Percentiles rank a stretch among this genome's conserved stretches.
Evolutionary conservation across 2,797 vertebrate genomes (phyloP).

Genomic region (Ptychobarbus kaznakovi): DNA sequence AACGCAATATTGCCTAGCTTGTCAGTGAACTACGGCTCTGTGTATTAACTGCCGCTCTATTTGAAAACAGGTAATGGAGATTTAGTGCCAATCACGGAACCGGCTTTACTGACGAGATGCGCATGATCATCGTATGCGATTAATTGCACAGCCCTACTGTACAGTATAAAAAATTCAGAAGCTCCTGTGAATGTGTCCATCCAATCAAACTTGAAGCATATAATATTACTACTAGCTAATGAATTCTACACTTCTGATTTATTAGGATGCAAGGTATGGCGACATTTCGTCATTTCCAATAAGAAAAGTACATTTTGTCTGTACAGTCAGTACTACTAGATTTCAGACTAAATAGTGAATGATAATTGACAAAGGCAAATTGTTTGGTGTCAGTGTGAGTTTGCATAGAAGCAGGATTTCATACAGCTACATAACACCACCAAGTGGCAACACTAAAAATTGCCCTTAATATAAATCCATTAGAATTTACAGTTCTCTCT

Average conservation of each 20-base stretch:
- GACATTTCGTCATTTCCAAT: neutral
- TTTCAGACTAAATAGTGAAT: neutral
- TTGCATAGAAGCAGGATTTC: neutral
- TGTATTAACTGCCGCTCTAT: no score
- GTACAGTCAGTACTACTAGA: neutral
- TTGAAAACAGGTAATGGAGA: no score
- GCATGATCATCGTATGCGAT: no score
- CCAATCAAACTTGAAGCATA: neutral
- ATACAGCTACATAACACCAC: slow-evolving; percentile 40
- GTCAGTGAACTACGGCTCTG: no score
- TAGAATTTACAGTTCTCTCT: neutral
- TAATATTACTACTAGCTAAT: neutral
- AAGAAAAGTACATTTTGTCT: neutral
- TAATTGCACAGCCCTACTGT: no score
- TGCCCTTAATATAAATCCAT: neutral
- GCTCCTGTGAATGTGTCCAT: neutral
- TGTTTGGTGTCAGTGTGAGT: neutral
- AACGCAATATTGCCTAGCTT: no score
- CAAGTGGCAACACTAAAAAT: slow-evolving; percentile 45
- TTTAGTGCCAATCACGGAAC: no score
- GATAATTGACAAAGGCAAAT: neutral
- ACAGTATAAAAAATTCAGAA: neutral
- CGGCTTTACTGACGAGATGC: no score
- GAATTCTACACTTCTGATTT: neutral
- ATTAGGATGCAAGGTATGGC: neutral